A percentile compares a stretch with the other conserved stretches of the same genome.
phyloP scores from a whole-genome alignment of 1,140 invertebrate genomes.

The Eriosoma lanigerum region DNA sequence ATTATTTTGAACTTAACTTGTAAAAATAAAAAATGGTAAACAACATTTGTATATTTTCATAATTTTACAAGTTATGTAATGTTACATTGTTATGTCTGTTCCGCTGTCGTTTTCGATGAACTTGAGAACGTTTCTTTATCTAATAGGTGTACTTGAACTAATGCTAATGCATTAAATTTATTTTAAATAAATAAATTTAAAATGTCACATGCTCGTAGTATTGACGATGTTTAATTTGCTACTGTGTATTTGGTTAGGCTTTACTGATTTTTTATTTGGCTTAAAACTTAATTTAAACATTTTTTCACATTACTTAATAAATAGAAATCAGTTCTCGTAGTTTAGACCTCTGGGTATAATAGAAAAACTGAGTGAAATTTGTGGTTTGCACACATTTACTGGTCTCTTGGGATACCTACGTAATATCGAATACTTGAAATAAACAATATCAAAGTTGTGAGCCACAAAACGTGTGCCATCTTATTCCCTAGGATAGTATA shows the following conservation, averaged over 20 bases:
- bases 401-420: neutral
- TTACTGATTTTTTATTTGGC: neutral
- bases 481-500: too few species aligned
- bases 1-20: too few species aligned
- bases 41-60: too few species aligned
- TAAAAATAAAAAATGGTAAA: too few species aligned
- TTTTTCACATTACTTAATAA: neutral
- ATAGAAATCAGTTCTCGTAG: neutral
- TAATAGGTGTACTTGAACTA: too few species aligned
- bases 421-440: neutral
- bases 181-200: slow-evolving; percentile 18
- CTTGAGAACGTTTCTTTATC: too few species aligned
- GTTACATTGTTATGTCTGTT: too few species aligned
- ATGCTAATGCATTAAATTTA: too few species aligned
- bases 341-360: neutral
- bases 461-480: too few species aligned
- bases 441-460: neutral
- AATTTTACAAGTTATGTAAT: too few species aligned
- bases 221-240: slow-evolving; percentile 5
- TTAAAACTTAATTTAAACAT: neutral
- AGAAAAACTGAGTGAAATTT: neutral
- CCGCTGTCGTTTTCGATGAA: too few species aligned
- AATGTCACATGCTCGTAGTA: neutral
- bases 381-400: neutral
- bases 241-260: neutral